phyloP scores from a whole-genome alignment of 2,113 vertebrate species.

The Regulus satrapa region DNA sequence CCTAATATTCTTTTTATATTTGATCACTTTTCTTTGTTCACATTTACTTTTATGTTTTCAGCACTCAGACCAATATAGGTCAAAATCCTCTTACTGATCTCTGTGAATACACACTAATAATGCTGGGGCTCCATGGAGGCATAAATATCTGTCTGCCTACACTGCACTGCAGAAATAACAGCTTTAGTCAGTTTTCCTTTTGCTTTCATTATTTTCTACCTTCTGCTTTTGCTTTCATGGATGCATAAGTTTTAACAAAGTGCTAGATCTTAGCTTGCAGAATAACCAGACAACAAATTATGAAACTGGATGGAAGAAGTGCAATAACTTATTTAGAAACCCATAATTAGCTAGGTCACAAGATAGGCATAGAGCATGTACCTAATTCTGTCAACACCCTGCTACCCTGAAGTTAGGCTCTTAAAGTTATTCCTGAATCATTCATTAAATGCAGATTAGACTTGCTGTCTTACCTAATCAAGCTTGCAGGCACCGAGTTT shows the following conservation, averaged over 20 bases:
- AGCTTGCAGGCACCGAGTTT: not conserved
- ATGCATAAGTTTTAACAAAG: not conserved
- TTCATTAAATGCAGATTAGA: constrained; percentile 41
- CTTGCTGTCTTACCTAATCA: constrained; percentile 33
- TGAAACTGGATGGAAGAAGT: not conserved
- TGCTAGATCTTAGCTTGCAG: not conserved
- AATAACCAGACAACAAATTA: not conserved
- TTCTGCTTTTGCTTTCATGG: not conserved
- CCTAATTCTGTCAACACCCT: not conserved
- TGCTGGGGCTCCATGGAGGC: not conserved
- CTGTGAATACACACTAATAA: not conserved
- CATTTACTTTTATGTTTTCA: not conserved
- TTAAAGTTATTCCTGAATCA: not conserved
- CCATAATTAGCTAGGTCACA: not conserved
- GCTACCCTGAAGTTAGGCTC: not conserved
- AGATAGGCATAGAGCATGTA: not conserved
- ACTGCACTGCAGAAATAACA: not conserved
- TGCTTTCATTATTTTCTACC: not conserved
- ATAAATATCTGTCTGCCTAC: not conserved
- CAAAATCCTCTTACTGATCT: not conserved
- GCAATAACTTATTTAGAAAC: not conserved
- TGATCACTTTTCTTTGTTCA: not conserved
- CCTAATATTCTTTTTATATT: not conserved
- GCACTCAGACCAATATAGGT: not conserved
- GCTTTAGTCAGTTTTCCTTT: not conserved